Base-by-base conservation (phyloP, 2,797 vertebrate species). In the Martes flavigula region DNA sequence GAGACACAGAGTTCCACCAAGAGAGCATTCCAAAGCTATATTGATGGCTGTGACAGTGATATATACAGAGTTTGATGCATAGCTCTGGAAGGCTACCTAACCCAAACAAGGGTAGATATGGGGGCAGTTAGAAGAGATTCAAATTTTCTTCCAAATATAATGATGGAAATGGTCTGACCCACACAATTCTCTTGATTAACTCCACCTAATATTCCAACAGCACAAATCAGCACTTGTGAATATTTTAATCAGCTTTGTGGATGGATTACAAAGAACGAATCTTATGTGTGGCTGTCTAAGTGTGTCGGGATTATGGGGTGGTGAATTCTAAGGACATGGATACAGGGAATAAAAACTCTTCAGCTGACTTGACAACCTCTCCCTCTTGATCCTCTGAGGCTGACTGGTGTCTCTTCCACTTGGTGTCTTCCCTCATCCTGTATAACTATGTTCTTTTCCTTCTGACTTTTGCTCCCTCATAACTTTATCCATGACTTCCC, bases 151-250 rank as follows among this genome's bases (percentile, higher is more conserved):
- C 13, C 30, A 91, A 73, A 93, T 43, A 43, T 5, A 66, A 25
- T 77, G 21, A 18, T 56, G 6, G 18, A 78, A 92, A 77, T 60
- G n/a, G 11, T 90, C 30, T 40, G 14, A 75, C 5, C 2, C 10
- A 78, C 48, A 43, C 18, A 78, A 48, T 83, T 84, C 60, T 60
- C 38, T 94, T 73, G 73, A 94, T 81, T 83, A 94, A 83, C 88
- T 92, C 46, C 20, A 90, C 35, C 48, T 72, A 89, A 90, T 54
- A 84, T 32, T 14, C 10, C n/a, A 85, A 68, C 1, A 48, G 58
- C 25, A 88, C 21, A 95, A 94, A 94, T 64, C 93, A 86, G 30
- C 60, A 85, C 23, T 58, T 66, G 40, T 87, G 38, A 94, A 62
- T 73, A 91, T 89, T 70, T 92, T 78, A 77, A 94, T 46, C 62